Conservation (phyloP, 1,140 invertebrate genomes). For the Panonychus citri region DNA sequence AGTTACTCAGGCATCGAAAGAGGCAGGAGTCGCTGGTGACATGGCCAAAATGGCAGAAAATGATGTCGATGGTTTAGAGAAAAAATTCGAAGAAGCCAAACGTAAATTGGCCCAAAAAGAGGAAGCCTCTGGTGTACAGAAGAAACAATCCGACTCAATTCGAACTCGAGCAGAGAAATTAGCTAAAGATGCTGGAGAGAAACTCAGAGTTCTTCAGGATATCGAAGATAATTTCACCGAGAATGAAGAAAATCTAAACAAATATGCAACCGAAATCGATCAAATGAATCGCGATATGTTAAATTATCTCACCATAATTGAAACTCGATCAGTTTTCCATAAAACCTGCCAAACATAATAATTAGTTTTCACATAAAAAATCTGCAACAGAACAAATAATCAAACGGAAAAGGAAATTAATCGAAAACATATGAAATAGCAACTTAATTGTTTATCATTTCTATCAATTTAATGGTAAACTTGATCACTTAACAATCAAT, state of each 20-base stretch:
- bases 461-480: no score
- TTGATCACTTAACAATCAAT: no score
- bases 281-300: conserved; percentile 26
- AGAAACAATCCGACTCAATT: conserved; percentile 43
- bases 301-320: conserved; percentile 25
- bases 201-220: conserved; percentile 44
- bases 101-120: conserved; percentile 34
- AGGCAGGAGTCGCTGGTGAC: conserved; percentile 28
- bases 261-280: conserved; percentile 23
- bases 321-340: conserved; percentile 25
- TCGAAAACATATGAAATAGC: no score
- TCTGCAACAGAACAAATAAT: no score
- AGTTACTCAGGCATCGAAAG: conserved; percentile 31
- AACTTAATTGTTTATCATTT: no score
- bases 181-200: conserved; percentile 44
- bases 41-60: conserved; percentile 31
- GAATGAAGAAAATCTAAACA: conserved; percentile 25
- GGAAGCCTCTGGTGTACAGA: conserved; percentile 35
- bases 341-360: conserved; percentile 22
- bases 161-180: conserved; percentile 46
- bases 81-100: conserved; percentile 33
- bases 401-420: no score
- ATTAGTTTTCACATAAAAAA: neutral
- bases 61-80: conserved; percentile 27
- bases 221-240: conserved; percentile 27